These are phyloP conservation scores for Carassius auratus DNA, from an alignment of 2,113 vertebrate genomes.

Conservation along the genomic window DNA sequence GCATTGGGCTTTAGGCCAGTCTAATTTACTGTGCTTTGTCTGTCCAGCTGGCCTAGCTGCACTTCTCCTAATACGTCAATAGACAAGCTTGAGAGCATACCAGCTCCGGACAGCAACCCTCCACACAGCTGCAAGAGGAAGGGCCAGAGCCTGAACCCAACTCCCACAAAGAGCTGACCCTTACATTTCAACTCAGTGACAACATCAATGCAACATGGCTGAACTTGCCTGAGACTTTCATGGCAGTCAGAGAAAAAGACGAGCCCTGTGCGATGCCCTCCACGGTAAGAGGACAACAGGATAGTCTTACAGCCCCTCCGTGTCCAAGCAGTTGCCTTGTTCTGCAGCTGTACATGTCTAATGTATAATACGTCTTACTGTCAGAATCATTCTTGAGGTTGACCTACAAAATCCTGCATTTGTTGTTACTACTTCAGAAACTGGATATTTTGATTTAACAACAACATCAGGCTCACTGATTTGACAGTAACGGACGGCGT, in stretches of 20 bases:
- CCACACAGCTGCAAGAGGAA: conserved; percentile 30
- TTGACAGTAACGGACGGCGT: neutral
- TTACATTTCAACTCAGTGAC: conserved; percentile 2
- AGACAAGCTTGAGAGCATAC: conserved; percentile 8
- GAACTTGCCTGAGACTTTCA: conserved; percentile 26
- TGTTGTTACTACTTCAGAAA: neutral
- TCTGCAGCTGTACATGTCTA: conserved; percentile 30
- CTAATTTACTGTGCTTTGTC: conserved; percentile 42
- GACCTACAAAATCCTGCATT: no score
- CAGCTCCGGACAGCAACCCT: conserved; percentile 13
- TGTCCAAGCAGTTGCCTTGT: neutral
- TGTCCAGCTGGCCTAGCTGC: conserved; percentile 29
- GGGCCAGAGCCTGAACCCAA: neutral
- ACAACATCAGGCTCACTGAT: conserved; percentile 1
- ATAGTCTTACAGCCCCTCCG: conserved; percentile 18
- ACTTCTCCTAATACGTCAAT: neutral
- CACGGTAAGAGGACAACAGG: conserved; percentile 19
- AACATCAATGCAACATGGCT: conserved; percentile 25
- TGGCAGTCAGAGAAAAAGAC: conserved; percentile 26
- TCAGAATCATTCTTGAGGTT: neutral
- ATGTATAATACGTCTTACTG: conserved; percentile 20
- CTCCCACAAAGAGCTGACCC: conserved; percentile 29
- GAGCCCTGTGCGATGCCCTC: conserved; percentile 11
- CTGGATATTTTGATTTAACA: neutral
- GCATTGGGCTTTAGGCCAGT: conserved; percentile 20